Percentiles rank a stretch among this genome's conserved stretches.
Evolutionary conservation across 2,888 invertebrate species (phyloP).

Genomic region (Pocota personata): DNA sequence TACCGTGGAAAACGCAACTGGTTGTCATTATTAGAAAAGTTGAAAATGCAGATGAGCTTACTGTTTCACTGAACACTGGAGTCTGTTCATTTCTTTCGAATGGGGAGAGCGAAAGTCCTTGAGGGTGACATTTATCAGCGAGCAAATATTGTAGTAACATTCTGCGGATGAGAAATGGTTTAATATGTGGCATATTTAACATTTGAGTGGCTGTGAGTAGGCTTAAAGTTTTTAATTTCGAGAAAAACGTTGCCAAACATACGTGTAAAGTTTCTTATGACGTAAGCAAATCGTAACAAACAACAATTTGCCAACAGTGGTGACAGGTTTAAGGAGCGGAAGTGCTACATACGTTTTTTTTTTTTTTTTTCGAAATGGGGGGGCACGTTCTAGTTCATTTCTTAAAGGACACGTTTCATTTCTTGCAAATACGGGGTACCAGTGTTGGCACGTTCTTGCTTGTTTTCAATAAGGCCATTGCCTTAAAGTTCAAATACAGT

Average conservation of each 20-base stretch:
- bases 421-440: background rate
- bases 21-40: slow-evolving; percentile 66
- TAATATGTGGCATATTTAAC: slow-evolving; percentile 61
- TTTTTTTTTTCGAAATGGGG: background rate
- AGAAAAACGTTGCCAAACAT: background rate
- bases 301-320: background rate
- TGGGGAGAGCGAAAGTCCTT: slow-evolving; percentile 22
- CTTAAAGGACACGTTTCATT: background rate
- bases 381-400: background rate
- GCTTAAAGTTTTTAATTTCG: slow-evolving; percentile 55
- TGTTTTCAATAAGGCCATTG: slow-evolving; percentile 5
- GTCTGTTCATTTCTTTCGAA: slow-evolving; percentile 6
- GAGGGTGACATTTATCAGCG: slow-evolving; percentile 43
- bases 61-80: background rate
- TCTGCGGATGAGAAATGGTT: slow-evolving; percentile 15
- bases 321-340: background rate
- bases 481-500: background rate
- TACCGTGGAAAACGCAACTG: slow-evolving; percentile 48
- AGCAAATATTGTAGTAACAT: slow-evolving; percentile 14
- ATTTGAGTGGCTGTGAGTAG: slow-evolving; percentile 58
- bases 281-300: slow-evolving; percentile 18
- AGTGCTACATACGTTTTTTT: background rate
- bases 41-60: slow-evolving; percentile 61
- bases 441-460: background rate
- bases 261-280: slow-evolving; percentile 4